phyloP scores from a whole-genome alignment of 2,888 invertebrate species.

The Branchipolynoe longqiensis region DNA sequence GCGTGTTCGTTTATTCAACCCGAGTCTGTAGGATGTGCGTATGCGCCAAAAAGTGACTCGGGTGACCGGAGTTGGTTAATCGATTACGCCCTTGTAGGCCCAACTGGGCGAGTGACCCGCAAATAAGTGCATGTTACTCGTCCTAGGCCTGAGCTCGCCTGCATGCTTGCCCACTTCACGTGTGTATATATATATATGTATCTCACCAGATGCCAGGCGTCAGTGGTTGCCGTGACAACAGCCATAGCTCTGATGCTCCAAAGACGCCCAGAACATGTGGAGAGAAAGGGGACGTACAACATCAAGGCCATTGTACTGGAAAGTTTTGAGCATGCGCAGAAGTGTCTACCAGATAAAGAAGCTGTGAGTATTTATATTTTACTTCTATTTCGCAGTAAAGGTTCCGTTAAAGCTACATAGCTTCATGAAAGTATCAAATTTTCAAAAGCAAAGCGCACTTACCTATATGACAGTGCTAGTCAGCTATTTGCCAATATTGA shows the following conservation, averaged over 20 bases:
- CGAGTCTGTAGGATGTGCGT: too few relatives aligned
- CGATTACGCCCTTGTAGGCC: too few relatives aligned
- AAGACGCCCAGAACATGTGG: background rate
- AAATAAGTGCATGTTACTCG: too few relatives aligned
- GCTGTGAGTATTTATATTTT: background rate
- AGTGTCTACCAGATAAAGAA: constrained; percentile 10
- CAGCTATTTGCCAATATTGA: background rate
- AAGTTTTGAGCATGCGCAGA: constrained; percentile 5
- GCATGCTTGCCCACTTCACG: too few relatives aligned
- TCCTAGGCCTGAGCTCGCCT: too few relatives aligned
- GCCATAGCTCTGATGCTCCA: constrained; percentile 46
- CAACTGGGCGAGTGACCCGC: too few relatives aligned
- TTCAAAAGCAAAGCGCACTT: background rate
- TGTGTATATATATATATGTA: too few relatives aligned
- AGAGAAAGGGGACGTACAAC: background rate
- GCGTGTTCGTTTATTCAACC: too few relatives aligned
- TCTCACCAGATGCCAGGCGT: too few relatives aligned
- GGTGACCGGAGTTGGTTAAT: too few relatives aligned
- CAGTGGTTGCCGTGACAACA: background rate
- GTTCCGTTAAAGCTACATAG: background rate
- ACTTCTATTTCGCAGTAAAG: background rate
- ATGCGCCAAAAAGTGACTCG: too few relatives aligned
- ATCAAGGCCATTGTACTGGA: background rate
- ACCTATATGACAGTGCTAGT: background rate
- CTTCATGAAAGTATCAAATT: too few relatives aligned